These are phyloP conservation scores for Alectoris magna DNA, from an alignment of 2,797 vertebrate genomes.

Conservation along the genomic window DNA sequence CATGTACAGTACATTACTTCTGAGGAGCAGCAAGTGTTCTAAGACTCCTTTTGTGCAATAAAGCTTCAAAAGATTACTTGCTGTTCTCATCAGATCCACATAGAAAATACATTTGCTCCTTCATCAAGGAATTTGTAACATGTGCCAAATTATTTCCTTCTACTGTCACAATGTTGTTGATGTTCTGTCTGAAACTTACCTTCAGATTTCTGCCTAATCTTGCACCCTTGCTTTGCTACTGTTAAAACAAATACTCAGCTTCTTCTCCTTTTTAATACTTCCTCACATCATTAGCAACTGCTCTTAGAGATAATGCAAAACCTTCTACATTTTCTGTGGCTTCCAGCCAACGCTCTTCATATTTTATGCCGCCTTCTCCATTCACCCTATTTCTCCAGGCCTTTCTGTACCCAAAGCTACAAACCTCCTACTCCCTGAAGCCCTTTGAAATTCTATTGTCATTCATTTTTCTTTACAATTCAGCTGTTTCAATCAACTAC, in stretches of 20 bases:
- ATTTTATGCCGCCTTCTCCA: not conserved
- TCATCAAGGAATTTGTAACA: not conserved
- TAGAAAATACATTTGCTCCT: not conserved
- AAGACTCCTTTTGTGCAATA: not conserved
- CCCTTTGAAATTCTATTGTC: not conserved
- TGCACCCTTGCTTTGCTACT: not conserved
- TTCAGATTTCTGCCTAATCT: not conserved
- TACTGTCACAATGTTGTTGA: not conserved
- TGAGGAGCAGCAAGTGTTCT: no score
- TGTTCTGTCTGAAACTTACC: not conserved
- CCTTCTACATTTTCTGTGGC: not conserved
- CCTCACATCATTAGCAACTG: not conserved
- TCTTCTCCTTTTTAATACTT: not conserved
- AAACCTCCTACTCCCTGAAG: not conserved
- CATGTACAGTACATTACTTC: not conserved
- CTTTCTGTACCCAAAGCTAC: not conserved
- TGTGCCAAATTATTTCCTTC: not conserved
- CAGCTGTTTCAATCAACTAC: not conserved
- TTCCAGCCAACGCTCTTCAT: not conserved
- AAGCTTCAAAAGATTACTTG: not conserved
- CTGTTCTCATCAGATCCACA: not conserved
- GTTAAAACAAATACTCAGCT: not conserved
- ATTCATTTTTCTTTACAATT: not conserved
- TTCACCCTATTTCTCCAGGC: not conserved
- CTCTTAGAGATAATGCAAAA: not conserved